Conservation (phyloP, 1,140 invertebrate species). For the Heliconius nattereri region DNA sequence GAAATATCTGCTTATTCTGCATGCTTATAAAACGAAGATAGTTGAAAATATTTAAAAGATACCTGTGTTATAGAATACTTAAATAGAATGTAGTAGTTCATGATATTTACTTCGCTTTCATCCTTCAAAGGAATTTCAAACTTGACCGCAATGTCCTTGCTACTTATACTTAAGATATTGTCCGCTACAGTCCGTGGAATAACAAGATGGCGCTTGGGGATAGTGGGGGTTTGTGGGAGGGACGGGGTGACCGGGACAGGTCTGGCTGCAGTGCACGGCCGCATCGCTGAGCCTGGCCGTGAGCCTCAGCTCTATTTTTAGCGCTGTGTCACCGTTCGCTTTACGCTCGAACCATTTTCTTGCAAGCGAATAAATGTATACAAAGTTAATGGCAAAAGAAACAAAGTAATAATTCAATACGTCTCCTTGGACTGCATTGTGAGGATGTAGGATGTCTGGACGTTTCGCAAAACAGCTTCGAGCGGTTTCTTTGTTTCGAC, state of each 20-base stretch:
- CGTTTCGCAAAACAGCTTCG: slow-evolving; percentile 19
- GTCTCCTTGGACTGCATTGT: slow-evolving; percentile 39
- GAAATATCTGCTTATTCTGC: neutral
- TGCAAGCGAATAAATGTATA: slow-evolving; percentile 59
- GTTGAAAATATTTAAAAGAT: neutral
- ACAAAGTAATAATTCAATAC: slow-evolving; percentile 44
- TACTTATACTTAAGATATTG: slow-evolving; percentile 58
- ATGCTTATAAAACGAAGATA: neutral
- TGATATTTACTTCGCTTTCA: slow-evolving; percentile 13
- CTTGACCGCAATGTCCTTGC: slow-evolving; percentile 60
- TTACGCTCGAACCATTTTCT: slow-evolving; percentile 53
- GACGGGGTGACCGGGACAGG: slow-evolving; percentile 63
- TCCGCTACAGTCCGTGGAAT: slow-evolving; percentile 63
- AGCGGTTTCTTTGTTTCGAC: slow-evolving; percentile 36
- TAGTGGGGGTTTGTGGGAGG: slow-evolving; percentile 53
- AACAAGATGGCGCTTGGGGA: slow-evolving; percentile 71
- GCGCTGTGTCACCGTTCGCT: slow-evolving; percentile 75
- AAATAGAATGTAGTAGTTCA: neutral
- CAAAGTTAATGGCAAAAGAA: slow-evolving; percentile 48
- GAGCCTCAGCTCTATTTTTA: slow-evolving; percentile 75
- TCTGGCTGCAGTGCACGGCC: slow-evolving; percentile 54
- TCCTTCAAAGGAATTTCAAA: slow-evolving; percentile 45
- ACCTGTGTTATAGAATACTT: neutral
- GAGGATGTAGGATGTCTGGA: slow-evolving; percentile 32
- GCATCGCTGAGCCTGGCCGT: slow-evolving; percentile 55